phyloP scores from a whole-genome alignment of 2,797 vertebrate species.

The Semotilus atromaculatus region DNA sequence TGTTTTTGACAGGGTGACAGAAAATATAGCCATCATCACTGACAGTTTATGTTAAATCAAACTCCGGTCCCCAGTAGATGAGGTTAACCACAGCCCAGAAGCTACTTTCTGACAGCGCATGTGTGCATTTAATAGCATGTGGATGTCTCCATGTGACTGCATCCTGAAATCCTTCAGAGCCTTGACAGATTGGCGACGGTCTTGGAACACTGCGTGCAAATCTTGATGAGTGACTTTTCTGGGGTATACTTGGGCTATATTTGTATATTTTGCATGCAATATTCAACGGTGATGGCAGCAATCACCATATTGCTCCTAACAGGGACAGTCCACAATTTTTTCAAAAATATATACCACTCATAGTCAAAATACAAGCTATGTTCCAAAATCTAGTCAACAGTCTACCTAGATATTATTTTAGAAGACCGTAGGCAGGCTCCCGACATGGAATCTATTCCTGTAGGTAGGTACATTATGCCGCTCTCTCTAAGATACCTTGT shows the following conservation, averaged over 20 bases:
- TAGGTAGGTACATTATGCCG: not conserved
- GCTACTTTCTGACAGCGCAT: not conserved
- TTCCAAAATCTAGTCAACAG: not conserved
- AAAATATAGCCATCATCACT: slow-evolving; percentile 63
- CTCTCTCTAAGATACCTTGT: not conserved
- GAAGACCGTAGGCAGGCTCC: not conserved
- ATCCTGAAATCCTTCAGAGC: slow-evolving; percentile 30
- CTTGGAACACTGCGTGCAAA: slow-evolving; percentile 15
- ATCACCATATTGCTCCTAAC: not conserved
- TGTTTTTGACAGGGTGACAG: slow-evolving; percentile 69
- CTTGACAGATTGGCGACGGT: slow-evolving; percentile 24
- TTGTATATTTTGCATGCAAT: slow-evolving; percentile 20
- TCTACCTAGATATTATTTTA: slow-evolving; percentile 23
- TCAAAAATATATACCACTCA: not conserved
- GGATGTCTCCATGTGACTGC: not conserved
- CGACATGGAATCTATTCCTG: not conserved
- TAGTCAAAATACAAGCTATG: not conserved
- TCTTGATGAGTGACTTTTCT: slow-evolving; percentile 41
- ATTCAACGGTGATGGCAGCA: slow-evolving; percentile 9
- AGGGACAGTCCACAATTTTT: not conserved
- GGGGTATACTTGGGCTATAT: slow-evolving; percentile 22
- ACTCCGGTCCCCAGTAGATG: slow-evolving; percentile 54
- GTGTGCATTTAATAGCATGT: slow-evolving; percentile 29
- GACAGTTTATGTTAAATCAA: slow-evolving; percentile 66
- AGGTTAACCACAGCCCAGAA: slow-evolving; percentile 62